Percentiles rank a stretch among this genome's conserved stretches.
Evolutionary conservation across 2,888 invertebrate genomes (phyloP).

Genomic region (Sipha maydis): DNA sequence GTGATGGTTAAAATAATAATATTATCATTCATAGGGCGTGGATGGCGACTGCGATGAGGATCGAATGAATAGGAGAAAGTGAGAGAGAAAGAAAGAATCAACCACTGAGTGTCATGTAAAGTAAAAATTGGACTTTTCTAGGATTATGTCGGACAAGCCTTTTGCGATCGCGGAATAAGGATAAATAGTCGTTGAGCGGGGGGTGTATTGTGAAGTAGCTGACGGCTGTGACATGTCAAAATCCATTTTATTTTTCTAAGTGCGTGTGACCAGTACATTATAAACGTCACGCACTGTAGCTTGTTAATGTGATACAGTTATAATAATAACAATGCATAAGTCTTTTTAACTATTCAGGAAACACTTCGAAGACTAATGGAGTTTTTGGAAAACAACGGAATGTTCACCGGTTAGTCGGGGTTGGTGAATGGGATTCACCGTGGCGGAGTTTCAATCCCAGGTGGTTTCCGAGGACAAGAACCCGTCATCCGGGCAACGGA

Average conservation of each 20-base stretch:
- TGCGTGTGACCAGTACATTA: no score
- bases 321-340: not conserved
- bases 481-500: constrained; percentile 18
- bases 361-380: not conserved
- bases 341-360: constrained; percentile 11
- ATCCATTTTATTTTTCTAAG: not conserved
- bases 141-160: not conserved
- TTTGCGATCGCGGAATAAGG: not conserved
- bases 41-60: not conserved
- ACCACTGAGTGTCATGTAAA: not conserved
- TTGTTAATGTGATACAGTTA: not conserved
- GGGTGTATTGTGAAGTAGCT: not conserved
- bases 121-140: not conserved
- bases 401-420: not conserved
- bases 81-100: not conserved
- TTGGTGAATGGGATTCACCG: not conserved
- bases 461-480: constrained; percentile 53
- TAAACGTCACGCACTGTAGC: not conserved
- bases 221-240: not conserved
- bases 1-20: not conserved
- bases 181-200: not conserved
- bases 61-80: not conserved
- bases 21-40: not conserved
- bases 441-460: constrained; percentile 25
- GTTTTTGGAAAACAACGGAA: not conserved